phyloP scores from a whole-genome alignment of 1,140 invertebrate species.

The Whitmania pigra region DNA sequence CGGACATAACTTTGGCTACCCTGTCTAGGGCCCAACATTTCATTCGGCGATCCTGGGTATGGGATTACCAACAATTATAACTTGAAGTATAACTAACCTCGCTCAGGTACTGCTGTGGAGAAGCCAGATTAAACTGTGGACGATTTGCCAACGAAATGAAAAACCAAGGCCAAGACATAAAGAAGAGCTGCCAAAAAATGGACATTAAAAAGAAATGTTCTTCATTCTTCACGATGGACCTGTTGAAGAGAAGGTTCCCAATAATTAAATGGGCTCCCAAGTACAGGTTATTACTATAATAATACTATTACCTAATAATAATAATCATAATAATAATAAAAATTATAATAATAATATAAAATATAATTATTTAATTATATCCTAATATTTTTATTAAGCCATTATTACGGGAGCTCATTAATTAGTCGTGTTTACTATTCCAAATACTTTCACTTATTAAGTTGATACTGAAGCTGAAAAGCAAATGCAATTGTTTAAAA shows the following conservation, averaged over 20 bases:
- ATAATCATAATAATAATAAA: neutral
- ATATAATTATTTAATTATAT: neutral
- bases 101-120: conserved; percentile 8
- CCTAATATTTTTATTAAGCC: neutral
- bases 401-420: too few relatives aligned
- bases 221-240: conserved; percentile 18
- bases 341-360: neutral
- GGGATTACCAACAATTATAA: too few relatives aligned
- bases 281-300: conserved; percentile 16
- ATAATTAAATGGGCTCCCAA: conserved; percentile 23
- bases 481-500: neutral
- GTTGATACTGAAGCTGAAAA: neutral
- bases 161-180: conserved; percentile 9
- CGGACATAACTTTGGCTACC: too few relatives aligned
- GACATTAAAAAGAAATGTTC: conserved; percentile 4
- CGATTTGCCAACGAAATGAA: neutral
- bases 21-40: too few relatives aligned
- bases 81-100: neutral
- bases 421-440: neutral
- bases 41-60: too few relatives aligned
- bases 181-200: neutral
- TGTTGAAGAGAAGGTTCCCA: conserved; percentile 17
- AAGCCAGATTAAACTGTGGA: conserved; percentile 2
- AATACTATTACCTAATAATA: neutral
- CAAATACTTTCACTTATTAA: neutral